Conservation (phyloP, 2,888 invertebrate species). For the Amphipyra tragopoginis region DNA sequence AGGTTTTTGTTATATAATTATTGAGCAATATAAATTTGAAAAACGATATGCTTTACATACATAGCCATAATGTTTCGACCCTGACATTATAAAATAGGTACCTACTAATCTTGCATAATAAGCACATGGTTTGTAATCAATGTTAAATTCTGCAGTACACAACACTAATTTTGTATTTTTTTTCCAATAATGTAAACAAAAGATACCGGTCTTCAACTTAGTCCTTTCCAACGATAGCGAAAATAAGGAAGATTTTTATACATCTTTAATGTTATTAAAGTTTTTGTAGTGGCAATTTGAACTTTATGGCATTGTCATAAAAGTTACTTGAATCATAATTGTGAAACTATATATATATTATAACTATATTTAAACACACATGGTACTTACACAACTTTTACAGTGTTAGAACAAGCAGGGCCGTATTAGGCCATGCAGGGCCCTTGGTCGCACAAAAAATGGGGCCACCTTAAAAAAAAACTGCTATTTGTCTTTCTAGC, state of each 20-base stretch:
- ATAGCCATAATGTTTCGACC: conserved; percentile 27
- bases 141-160: conserved; percentile 2
- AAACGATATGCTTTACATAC: conserved; percentile 15
- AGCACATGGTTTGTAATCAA: not conserved
- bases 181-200: conserved; percentile 16
- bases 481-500: too few species aligned
- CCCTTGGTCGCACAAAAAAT: too few species aligned
- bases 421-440: too few species aligned
- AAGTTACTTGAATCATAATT: too few species aligned
- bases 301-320: too few species aligned
- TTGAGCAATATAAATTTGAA: conserved; percentile 49
- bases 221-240: too few species aligned
- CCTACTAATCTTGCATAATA: conserved; percentile 49
- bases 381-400: not conserved
- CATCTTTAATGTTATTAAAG: too few species aligned
- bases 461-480: too few species aligned
- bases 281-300: too few species aligned
- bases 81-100: conserved; percentile 50
- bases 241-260: too few species aligned
- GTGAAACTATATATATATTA: too few species aligned
- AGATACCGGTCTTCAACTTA: not conserved
- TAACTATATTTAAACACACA: not conserved
- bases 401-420: too few species aligned
- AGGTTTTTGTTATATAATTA: conserved; percentile 30
- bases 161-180: conserved; percentile 1